Evolutionary conservation across 2,113 vertebrate genomes (phyloP).

Genomic region (Brachypodius melanocephalos): DNA sequence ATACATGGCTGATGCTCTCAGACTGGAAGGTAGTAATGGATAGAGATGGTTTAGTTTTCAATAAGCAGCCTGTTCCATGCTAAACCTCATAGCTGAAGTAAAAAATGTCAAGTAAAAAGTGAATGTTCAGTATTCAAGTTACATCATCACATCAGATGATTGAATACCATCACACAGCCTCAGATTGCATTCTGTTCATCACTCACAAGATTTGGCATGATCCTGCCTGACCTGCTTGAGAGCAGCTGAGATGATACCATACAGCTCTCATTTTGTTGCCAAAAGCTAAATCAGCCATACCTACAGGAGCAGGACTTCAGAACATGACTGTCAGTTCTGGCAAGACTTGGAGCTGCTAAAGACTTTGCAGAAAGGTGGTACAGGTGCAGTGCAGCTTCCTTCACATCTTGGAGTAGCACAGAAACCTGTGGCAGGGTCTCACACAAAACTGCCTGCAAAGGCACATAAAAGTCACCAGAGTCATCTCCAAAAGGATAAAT

Average conservation of each 20-base stretch:
- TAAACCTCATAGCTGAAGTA: not conserved
- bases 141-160: not conserved
- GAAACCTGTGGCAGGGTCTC: not conserved
- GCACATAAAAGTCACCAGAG: not conserved
- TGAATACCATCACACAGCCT: not conserved
- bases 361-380: not conserved
- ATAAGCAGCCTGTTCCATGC: rapidly evolving
- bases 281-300: not conserved
- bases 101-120: not conserved
- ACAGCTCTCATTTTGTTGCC: not conserved
- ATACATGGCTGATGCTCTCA: not conserved
- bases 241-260: not conserved
- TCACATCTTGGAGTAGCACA: not conserved
- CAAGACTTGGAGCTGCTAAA: not conserved
- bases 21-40: not conserved
- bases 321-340: not conserved
- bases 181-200: not conserved
- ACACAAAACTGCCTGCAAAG: not conserved
- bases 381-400: not conserved
- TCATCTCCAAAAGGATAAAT: not conserved
- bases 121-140: not conserved
- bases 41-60: not conserved
- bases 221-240: not conserved
- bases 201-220: not conserved
- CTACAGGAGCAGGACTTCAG: not conserved